Base-by-base conservation (phyloP, 2,888 invertebrate species). In the Prenolepis imparis region DNA sequence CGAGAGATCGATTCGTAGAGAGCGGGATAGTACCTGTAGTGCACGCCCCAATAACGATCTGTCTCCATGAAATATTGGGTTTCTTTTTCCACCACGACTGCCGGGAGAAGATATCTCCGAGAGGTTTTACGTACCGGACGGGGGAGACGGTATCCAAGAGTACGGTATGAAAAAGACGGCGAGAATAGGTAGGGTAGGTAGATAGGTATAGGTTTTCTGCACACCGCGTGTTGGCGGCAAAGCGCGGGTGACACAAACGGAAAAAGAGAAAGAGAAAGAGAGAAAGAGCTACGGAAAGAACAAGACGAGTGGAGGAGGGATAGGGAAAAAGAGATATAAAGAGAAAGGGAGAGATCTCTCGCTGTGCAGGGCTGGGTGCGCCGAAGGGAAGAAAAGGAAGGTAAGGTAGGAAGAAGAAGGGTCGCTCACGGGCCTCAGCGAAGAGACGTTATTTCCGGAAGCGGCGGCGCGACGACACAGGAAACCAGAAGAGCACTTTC, bases 11-110 rank as follows among this genome's bases (percentile, higher is more conserved):
- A 90, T 88, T 84, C 86, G 87, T 59, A 83, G 84, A 84, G 82
- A 84, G 75, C 87, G 83, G 84, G 84, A 88, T 86, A 90, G 91
- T 93, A 94, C 94, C 94, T 94, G 94, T 93, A 94, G 89, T 94
- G 93, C 87, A 89, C 90, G 87, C 94, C 93, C 92, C 94, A 93
- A 90, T 93, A 92, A 87, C 91, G 91, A 89, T 90, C 87, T 88
- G 90, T 90, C 87, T 90, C 91, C 91, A 90, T 90, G 90, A 90
- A 90, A 90, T 90, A 90, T 90, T 90, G 87, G 88, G 88, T 90
- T 85, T 90, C 85, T 86, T 86, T 73, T 85, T 83, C 84, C 85
- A 78, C 73, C 75, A 82, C 82, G 66, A 85, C 73, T 75, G 82
- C 82, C 78, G 83, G 32, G 84, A 72, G 73, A 84, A 82, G 78